phyloP scores from a whole-genome alignment of 2,113 vertebrate genomes.

The Amphiprion ocellaris region DNA sequence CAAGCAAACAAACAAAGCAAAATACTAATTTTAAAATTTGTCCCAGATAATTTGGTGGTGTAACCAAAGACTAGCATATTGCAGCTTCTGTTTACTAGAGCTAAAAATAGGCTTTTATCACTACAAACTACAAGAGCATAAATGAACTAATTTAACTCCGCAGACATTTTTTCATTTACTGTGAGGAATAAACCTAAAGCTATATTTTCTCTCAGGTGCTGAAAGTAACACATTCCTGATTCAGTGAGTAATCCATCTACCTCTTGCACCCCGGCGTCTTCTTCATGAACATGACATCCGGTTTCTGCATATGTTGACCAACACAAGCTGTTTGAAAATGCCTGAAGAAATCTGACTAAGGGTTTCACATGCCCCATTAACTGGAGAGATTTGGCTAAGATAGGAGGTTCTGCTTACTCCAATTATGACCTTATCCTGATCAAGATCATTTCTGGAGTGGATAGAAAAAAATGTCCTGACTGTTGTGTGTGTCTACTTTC shows the following conservation, averaged over 20 bases:
- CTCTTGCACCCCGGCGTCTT: conserved; percentile 1
- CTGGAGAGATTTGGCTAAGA: conserved; percentile 25
- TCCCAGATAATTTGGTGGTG: no score
- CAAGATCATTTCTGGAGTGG: conserved; percentile 18
- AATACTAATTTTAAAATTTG: no score
- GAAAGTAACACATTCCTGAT: background rate
- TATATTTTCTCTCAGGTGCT: background rate
- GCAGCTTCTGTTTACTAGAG: background rate
- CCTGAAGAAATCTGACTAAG: conserved; percentile 48
- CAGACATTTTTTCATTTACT: background rate
- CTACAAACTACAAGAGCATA: no score
- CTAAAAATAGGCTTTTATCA: no score
- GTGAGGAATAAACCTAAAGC: background rate
- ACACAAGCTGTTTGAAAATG: conserved; percentile 39
- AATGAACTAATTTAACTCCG: no score
- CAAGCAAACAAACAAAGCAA: no score
- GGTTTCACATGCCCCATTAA: conserved; percentile 53
- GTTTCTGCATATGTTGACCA: conserved; percentile 50
- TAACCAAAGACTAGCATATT: background rate
- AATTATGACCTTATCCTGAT: conserved; percentile 36
- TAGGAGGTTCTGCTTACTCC: conserved; percentile 5
- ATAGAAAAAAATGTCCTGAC: conserved; percentile 4
- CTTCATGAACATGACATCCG: conserved; percentile 41
- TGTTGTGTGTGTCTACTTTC: background rate
- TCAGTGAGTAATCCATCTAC: conserved; percentile 8